Percentiles rank a stretch among this genome's conserved stretches.
These are phyloP conservation scores for Theristicus caerulescens DNA, from an alignment of 2,113 vertebrate species.

Conservation along the genomic window DNA sequence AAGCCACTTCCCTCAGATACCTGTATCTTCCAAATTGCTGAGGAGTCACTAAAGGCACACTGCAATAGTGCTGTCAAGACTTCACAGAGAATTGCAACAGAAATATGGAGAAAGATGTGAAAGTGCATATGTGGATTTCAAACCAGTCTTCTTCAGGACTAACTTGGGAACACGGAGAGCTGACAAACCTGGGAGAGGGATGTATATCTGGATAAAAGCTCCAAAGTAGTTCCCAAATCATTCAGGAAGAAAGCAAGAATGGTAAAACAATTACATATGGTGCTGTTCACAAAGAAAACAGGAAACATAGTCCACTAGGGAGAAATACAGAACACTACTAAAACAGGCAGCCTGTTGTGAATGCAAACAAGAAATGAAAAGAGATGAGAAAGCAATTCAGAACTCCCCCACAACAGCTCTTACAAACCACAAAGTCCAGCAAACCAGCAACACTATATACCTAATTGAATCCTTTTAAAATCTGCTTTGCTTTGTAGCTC, in stretches of 20 bases:
- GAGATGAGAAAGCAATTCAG: background rate
- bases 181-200: background rate
- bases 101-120: background rate
- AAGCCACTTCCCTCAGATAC: background rate
- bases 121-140: background rate
- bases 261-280: constrained; percentile 46
- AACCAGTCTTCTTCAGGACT: background rate
- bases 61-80: background rate
- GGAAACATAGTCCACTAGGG: constrained; percentile 38
- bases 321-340: constrained; percentile 19
- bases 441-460: background rate
- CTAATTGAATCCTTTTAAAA: background rate
- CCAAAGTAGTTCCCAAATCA: background rate
- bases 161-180: background rate
- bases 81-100: background rate
- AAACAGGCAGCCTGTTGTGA: constrained; percentile 45
- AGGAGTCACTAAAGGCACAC: background rate
- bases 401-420: background rate
- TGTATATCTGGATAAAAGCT: background rate
- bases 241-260: constrained; percentile 31
- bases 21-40: background rate
- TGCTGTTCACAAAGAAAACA: constrained; percentile 36
- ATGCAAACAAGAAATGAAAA: background rate
- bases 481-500: background rate
- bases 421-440: background rate